phyloP scores from a whole-genome alignment of 2,888 invertebrate species.

The Standfussiana lucernea region DNA sequence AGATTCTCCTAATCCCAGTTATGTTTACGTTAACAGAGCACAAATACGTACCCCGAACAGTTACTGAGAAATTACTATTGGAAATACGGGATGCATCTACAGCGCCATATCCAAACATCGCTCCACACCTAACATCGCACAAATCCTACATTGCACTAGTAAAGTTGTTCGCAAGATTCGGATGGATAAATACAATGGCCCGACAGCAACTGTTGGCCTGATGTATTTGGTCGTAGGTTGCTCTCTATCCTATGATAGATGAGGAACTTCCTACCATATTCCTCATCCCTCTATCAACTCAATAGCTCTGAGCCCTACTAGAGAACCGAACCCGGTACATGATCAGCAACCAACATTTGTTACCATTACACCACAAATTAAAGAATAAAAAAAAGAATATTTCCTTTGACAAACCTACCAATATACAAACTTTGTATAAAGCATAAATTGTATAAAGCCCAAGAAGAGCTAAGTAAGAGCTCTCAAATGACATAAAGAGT shows the following conservation, averaged over 20 bases:
- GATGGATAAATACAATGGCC: too few relatives aligned
- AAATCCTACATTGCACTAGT: too few relatives aligned
- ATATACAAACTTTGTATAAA: neutral
- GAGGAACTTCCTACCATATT: neutral
- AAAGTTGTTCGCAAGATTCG: too few relatives aligned
- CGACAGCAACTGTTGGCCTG: too few relatives aligned
- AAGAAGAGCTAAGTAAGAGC: neutral
- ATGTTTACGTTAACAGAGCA: too few relatives aligned
- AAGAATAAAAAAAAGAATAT: neutral
- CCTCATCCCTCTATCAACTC: neutral
- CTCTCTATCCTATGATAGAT: neutral
- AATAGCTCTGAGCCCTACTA: neutral
- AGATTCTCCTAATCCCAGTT: too few relatives aligned
- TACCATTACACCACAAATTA: neutral
- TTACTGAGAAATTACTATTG: too few relatives aligned
- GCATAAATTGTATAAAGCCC: conserved; percentile 13
- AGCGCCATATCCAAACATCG: too few relatives aligned
- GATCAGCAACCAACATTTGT: neutral
- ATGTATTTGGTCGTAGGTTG: neutral
- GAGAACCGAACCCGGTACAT: neutral
- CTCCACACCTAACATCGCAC: too few relatives aligned
- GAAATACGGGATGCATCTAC: too few relatives aligned
- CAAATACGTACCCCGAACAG: too few relatives aligned
- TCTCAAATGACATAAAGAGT: conserved; percentile 17
- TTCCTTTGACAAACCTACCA: neutral